phyloP scores from a whole-genome alignment of 2,797 vertebrate genomes.

The Adelosebastes latens region DNA sequence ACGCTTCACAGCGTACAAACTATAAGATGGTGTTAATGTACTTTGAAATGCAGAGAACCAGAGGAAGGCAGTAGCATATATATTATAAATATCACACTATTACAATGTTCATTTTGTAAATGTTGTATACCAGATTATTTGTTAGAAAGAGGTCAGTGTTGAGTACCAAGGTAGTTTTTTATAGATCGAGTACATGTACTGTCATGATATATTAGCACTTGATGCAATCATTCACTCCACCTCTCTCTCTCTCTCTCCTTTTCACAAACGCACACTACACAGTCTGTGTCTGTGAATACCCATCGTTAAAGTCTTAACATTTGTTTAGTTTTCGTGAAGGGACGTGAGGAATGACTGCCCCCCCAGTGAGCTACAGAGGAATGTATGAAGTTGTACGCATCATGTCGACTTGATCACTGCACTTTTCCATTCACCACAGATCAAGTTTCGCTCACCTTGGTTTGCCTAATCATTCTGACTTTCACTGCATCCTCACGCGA shows the following conservation, averaged over 20 bases:
- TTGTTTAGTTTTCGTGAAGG: conserved; percentile 42
- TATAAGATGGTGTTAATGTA: conserved; percentile 53
- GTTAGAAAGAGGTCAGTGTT: conserved; percentile 83
- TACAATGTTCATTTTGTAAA: conserved; percentile 82
- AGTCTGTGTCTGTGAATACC: conserved; percentile 63
- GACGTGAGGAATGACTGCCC: conserved; percentile 48
- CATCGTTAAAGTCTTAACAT: conserved; percentile 69
- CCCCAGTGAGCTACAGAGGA: conserved; percentile 69
- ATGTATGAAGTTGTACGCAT: conserved; percentile 71
- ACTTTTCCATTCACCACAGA: conserved; percentile 76
- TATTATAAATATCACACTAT: conserved; percentile 80
- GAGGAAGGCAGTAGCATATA: conserved; percentile 83
- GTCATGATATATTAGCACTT: conserved; percentile 80
- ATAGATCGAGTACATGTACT: conserved; percentile 79
- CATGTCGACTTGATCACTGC: conserved; percentile 74
- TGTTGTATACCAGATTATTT: conserved; percentile 84
- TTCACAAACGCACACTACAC: conserved; percentile 65
- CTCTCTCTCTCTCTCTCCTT: conserved; percentile 31
- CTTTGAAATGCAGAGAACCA: conserved; percentile 72
- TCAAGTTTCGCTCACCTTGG: conserved; percentile 50
- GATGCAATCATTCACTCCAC: conserved; percentile 77
- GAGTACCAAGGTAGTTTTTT: conserved; percentile 83
- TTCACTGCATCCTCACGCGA: conserved; percentile 67
- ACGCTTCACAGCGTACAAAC: conserved; percentile 63
- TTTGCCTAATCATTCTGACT: conserved; percentile 56